Base-by-base conservation (phyloP, 2,113 vertebrate genomes). In the Steatornis caripensis region DNA sequence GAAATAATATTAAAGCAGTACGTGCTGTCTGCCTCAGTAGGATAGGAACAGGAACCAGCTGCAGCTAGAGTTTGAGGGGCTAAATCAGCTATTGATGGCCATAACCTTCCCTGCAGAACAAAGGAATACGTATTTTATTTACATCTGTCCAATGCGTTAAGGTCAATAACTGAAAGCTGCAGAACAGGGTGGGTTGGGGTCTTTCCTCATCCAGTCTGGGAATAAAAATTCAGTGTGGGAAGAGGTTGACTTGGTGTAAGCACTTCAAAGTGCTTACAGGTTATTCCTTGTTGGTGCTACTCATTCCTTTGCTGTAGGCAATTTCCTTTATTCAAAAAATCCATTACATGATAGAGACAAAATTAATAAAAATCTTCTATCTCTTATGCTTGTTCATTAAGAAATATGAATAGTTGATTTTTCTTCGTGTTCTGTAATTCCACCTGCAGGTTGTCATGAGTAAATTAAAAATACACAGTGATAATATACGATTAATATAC, bases 261-360 rank as follows among this genome's bases (percentile, higher is more conserved):
- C 60, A 34, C 51, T 87, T 77, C 7, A 13, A 62, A 87, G 43
- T 39, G 41, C 60, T 70, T 74, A 57, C 43, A 5, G 3, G 0
- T 55, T 82, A 23, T 14, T 94, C 53, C 39, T 84, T 87, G 34
- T 43, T 79, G 68, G 69, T 95, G 57, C 71, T 90, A 21, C 48
- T 93, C 66, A 10, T 93, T 89, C 48, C 20, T 45, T 92, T 91
- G 61, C 78, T 85, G 70, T 72, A 57, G 74, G 84, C 81, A 61
- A 80, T 85, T 95, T 95, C 89, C 74, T 87, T 80, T 83, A 84
- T 80, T 75, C 43, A 85, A 93, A 93, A 76, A 64, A 91, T 32
- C 71, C 48, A 79, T 93, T 95, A 75, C n/a, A 26, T 26, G 74
- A 54, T 95, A 87, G 95, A 90, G n/a, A 39, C 51, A 82, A 75